Evolutionary conservation across 2,797 vertebrate species (phyloP), one percentile per base, ranked within the genome.

Genomic region (Pseudopleuronectes americanus): DNA sequence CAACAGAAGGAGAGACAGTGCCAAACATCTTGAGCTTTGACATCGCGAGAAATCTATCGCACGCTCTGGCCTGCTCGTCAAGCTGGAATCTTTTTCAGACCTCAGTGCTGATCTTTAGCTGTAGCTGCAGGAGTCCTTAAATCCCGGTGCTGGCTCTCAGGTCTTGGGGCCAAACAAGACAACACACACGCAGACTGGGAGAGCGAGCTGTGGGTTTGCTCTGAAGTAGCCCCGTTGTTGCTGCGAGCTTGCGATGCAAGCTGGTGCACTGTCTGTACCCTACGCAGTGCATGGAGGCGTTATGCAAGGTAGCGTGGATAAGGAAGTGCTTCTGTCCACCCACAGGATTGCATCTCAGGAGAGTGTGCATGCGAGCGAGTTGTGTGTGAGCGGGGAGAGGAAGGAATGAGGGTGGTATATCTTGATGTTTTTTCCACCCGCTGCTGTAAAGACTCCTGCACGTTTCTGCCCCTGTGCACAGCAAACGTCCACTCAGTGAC

Each of bases 311-410:
- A 79, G 67, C 21, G 10, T 76, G 74, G 78, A 80, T 73, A 64
- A 81, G 76, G 75, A 84, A 81, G 62, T 76, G 72, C 31, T 77
- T 87, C 68, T 69, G 80, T 87, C 88, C 90, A 88, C 89, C 90
- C 88, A 92, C 89, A 64, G 76, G 80, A 76, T 76, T 4, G 64
- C 62, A 71, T 74, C 56, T 81, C 49, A 21, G 45, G 63, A n/a
- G 68, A 69, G 54, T 67, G 64, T 72, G 71, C 54, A 60, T 72
- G 66, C 16, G n/a, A 53, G 49, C 9, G 22, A 47, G 61, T 22
- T 62, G 23, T 65, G 68, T 69, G 61, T 57, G 56, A 19, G n/a
- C 55, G 43, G 67, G 9, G 52, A 59, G 62, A 22, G 22, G 68
- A 73, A 24, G 45, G 67, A 74, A 72, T 74, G 51, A 8, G 48